Base-by-base conservation (phyloP, 2,888 invertebrate genomes). In the Prosopocoilus inquinatus region DNA sequence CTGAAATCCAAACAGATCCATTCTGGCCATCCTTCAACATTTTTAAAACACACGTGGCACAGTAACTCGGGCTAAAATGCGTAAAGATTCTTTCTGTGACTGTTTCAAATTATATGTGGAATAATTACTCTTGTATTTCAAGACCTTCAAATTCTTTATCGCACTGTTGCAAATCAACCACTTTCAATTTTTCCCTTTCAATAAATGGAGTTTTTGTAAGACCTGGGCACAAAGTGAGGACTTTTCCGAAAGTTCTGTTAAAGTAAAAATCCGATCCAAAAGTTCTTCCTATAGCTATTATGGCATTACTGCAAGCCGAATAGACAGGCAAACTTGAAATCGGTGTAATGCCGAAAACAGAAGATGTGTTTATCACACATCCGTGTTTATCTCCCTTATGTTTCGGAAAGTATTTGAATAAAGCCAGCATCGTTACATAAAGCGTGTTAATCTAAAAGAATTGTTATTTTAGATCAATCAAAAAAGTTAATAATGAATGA, bases 1-100 rank as follows among this genome's bases (percentile, higher is more conserved):
- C 55, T 20, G 50, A 55, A 32, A 55, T 16, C 55, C 55, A 55
- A 16, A 55, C 39, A 3, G 55, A 55, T 3, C 55, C 55, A 50
- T 55, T 50, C 28, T 39, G 16, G 3, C 50, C 55, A 4, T 47
- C 36, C 8, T 33, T 50, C 32, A 55, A 20, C 15, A 46, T 50
- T 12, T 47, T 44, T 7, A 55, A 34, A 9, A 55, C 32, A 47
- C 55, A 50, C n/a, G 9, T 20, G 9, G 47, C 55, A 15, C 50
- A 50, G 9, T 35, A 8, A 12, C 41, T 16, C 2, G 48, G 35
- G 13, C 48, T 53, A 20, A 12, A 45, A 36, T 9, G n/a, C 11
- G 28, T 34, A 2, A 28, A 11, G 8, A 50, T n/a, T 32, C 9
- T 46, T 33, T 28, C 20, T 28, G 7, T 28, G 5, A 28, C 7